Evolutionary conservation across 1,140 invertebrate genomes (phyloP).

Genomic region (Drosophila watanabei): DNA sequence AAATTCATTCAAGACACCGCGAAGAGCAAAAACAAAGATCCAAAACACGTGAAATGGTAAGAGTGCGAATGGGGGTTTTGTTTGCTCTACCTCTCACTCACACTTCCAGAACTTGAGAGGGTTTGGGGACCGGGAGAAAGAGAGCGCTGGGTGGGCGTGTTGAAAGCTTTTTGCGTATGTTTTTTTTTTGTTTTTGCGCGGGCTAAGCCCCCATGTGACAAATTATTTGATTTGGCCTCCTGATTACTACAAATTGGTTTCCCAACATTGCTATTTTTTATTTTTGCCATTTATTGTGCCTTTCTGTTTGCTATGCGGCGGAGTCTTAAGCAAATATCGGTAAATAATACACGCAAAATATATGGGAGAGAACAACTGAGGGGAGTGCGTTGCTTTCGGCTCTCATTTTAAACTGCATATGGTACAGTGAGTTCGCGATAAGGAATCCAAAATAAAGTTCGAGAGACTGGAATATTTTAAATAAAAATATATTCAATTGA

Average conservation of each 20-base stretch:
- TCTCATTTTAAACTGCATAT: slow-evolving; percentile 26
- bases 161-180: slow-evolving; percentile 12
- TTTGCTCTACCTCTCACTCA: slow-evolving; percentile 58
- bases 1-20: slow-evolving; percentile 47
- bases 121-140: slow-evolving; percentile 8
- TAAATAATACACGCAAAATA: slow-evolving; percentile 31
- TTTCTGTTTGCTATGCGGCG: slow-evolving; percentile 38
- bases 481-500: no score
- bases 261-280: slow-evolving; percentile 21
- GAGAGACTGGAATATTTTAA: background rate
- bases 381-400: slow-evolving; percentile 9
- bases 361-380: background rate
- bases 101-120: slow-evolving; percentile 22
- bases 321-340: slow-evolving; percentile 58
- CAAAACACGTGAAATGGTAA: slow-evolving; percentile 67
- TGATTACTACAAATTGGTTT: slow-evolving; percentile 54
- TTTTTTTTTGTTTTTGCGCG: slow-evolving; percentile 7
- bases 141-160: slow-evolving; percentile 25
- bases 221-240: slow-evolving; percentile 71
- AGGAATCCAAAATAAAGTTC: background rate
- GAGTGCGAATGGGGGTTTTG: slow-evolving; percentile 53
- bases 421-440: slow-evolving; percentile 25
- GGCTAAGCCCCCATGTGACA: slow-evolving; percentile 74
- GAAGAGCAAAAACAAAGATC: slow-evolving; percentile 20
- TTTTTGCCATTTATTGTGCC: slow-evolving; percentile 14